These are phyloP conservation scores for Meteorus colon DNA, from an alignment of 2,888 invertebrate genomes.

Conservation along the genomic window DNA sequence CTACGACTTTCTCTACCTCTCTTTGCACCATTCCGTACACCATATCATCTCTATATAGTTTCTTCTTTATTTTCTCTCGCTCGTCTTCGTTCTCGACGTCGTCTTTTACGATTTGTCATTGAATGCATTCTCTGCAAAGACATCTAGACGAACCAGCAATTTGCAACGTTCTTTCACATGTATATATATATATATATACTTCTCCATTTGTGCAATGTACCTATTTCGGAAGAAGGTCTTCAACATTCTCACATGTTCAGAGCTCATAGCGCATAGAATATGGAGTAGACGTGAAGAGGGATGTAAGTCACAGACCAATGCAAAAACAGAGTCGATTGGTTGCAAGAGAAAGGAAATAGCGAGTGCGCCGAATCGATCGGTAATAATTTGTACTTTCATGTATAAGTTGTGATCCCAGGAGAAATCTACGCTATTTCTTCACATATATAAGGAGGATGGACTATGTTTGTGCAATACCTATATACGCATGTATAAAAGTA, in stretches of 20 bases:
- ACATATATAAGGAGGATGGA: neutral
- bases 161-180: neutral
- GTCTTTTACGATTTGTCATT: slow-evolving; percentile 41
- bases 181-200: neutral
- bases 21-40: slow-evolving; percentile 3
- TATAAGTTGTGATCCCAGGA: slow-evolving; percentile 14
- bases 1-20: slow-evolving; percentile 37
- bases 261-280: neutral
- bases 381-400: neutral
- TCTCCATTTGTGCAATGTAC: neutral
- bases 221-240: neutral
- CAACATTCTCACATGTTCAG: neutral
- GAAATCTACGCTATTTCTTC: slow-evolving; percentile 13
- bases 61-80: slow-evolving; percentile 15
- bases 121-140: slow-evolving; percentile 25
- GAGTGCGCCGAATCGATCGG: neutral
- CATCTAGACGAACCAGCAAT: neutral
- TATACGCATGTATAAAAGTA: slow-evolving; percentile 32
- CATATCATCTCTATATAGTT: neutral
- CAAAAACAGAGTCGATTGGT: neutral
- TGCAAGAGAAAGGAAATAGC: neutral
- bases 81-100: slow-evolving; percentile 2
- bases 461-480: neutral
- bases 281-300: neutral
- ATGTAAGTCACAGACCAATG: neutral